Evolutionary conservation across 2,888 invertebrate species (phyloP), one percentile per base, ranked within the genome.

Genomic region (Tenthredo livida): DNA sequence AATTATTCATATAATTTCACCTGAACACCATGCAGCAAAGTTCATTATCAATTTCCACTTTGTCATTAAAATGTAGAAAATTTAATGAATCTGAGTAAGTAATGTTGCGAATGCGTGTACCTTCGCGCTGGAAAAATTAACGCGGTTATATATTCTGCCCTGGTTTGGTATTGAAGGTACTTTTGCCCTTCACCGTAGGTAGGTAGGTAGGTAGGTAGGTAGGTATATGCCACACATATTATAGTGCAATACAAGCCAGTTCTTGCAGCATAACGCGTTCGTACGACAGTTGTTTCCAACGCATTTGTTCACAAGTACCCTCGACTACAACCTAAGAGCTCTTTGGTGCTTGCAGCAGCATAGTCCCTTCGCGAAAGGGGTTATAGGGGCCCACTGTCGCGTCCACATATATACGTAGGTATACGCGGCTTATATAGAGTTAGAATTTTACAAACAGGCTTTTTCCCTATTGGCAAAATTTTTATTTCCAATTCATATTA

Each of bases 261-360:
- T 80, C 58, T 61, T 54, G 50, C 33, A 37, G 40, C 40, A 29
- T 77, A 77, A 77, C 83, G 82, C 67, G 67, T 65, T 61, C 47
- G 40, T 83, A 83, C 83, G 83, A 89, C 89, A 90, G 89, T 91
- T 90, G 88, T 91, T 91, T 90, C 89, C 91, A 89, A 89, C 86
- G 88, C 88, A 90, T 90, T 90, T 89, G 88, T 88, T 88, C 21
- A 87, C 61, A 84, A 88, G 88, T 85, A 85, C 87, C 86, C 86
- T 88, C 88, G 84, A 88, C 87, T 85, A 87, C 85, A 85, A 87
- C 87, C 87, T 80, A 85, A 85, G 85, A 29, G 75, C 85, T 83
- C 85, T 85, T 25, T 25, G 80, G 80, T 80, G 25, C 77, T 25
- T 77, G 25, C 29, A 25, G 50, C 77, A 21, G 21, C 25, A 37